Conservation (phyloP, 2,113 vertebrate species). For the Macrotis lagotis region DNA sequence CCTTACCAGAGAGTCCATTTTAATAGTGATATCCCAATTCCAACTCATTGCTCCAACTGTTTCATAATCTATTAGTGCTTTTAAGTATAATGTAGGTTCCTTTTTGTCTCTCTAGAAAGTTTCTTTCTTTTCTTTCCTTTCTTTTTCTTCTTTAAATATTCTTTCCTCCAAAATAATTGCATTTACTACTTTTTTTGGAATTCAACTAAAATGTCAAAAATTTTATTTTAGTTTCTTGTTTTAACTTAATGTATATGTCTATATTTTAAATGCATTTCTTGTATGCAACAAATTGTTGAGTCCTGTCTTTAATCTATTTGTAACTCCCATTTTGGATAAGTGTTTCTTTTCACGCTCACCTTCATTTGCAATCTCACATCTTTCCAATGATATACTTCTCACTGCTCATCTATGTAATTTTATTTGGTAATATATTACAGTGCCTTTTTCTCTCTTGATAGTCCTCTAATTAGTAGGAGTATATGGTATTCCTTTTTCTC, state of each 20-base stretch:
- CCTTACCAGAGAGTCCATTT: background rate
- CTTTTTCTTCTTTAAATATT: background rate
- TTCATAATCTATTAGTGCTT: background rate
- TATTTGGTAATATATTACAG: background rate
- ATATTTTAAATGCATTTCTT: background rate
- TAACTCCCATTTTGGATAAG: background rate
- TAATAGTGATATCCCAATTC: background rate
- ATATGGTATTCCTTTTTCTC: background rate
- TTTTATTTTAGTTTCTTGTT: background rate
- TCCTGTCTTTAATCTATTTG: background rate
- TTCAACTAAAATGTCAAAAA: background rate
- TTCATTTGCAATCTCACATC: background rate
- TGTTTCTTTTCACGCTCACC: background rate
- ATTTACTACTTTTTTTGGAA: background rate
- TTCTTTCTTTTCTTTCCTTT: background rate
- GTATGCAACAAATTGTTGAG: background rate
- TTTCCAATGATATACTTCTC: background rate
- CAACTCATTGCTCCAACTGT: background rate
- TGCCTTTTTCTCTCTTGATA: background rate
- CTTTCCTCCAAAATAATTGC: background rate
- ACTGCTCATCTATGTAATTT: background rate
- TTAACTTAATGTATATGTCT: background rate
- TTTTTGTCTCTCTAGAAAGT: background rate
- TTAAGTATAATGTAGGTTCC: background rate
- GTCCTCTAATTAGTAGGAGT: background rate